Conservation (phyloP, 2,797 vertebrate species). For the Acrossocheilus wenchowensis region DNA sequence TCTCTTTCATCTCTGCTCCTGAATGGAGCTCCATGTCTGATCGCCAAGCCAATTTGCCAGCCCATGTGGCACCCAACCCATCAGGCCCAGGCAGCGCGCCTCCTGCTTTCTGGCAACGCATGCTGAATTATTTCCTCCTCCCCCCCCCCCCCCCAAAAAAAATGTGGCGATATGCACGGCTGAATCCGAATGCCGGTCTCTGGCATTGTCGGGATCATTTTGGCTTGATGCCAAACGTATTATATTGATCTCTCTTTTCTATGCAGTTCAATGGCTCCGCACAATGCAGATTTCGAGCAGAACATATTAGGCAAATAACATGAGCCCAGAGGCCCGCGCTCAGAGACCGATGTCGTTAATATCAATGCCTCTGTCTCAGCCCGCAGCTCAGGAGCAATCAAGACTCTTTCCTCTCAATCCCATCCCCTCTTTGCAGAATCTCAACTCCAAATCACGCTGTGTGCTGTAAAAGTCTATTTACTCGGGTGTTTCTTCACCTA, state of each 20-base stretch:
- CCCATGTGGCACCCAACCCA: constrained; percentile 83
- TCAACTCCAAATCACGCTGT: constrained; percentile 49
- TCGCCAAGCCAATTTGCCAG: constrained; percentile 84
- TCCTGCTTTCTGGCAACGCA: constrained; percentile 80
- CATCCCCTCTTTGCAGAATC: constrained; percentile 33
- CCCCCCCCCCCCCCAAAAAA: constrained; percentile 12
- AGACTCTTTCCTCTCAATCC: constrained; percentile 45
- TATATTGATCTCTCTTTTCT: constrained; percentile 87
- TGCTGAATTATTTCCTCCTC: constrained; percentile 79
- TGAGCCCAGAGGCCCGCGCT: constrained; percentile 69
- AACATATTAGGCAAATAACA: constrained; percentile 83
- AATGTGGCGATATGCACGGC: constrained; percentile 79
- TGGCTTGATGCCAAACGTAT: constrained; percentile 82
- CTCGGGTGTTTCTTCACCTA: constrained; percentile 19
- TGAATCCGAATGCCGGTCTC: constrained; percentile 83
- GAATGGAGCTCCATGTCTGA: constrained; percentile 82
- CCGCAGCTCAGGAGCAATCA: constrained; percentile 58
- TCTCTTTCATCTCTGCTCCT: constrained; percentile 75
- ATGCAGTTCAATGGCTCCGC: constrained; percentile 80
- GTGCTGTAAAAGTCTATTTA: constrained; percentile 44
- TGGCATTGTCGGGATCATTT: constrained; percentile 81
- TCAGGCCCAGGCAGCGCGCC: constrained; percentile 83
- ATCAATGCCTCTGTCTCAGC: constrained; percentile 58
- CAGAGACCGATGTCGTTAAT: constrained; percentile 67
- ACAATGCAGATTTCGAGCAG: constrained; percentile 82